A percentile compares a stretch with the other conserved stretches of the same genome.
These are phyloP conservation scores for Coilia nasus DNA, from an alignment of 2,797 vertebrate species.

Conservation along the genomic window DNA sequence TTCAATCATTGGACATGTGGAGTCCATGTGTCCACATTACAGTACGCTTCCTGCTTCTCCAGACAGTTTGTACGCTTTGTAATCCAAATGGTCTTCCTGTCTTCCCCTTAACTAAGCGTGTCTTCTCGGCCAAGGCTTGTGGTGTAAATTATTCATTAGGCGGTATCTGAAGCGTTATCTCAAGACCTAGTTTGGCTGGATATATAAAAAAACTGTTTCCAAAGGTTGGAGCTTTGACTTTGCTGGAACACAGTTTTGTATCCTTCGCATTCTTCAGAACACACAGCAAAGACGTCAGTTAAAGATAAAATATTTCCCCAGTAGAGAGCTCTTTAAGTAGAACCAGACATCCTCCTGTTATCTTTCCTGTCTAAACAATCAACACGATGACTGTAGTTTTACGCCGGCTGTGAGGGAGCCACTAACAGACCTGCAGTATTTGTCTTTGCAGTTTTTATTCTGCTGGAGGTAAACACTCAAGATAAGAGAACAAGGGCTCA, in stretches of 20 bases:
- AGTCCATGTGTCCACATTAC: slow-evolving; percentile 47
- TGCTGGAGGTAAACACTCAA: slow-evolving; percentile 70
- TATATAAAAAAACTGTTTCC: not conserved
- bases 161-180: not conserved
- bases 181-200: slow-evolving; percentile 8
- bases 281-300: slow-evolving; percentile 21
- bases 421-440: slow-evolving; percentile 68
- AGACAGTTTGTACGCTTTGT: slow-evolving; percentile 5
- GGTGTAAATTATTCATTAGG: not conserved
- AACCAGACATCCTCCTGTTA: slow-evolving; percentile 71
- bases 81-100: slow-evolving; percentile 2
- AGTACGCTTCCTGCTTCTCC: slow-evolving; percentile 43
- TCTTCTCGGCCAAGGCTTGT: slow-evolving; percentile 10
- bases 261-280: slow-evolving; percentile 16
- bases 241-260: slow-evolving; percentile 17
- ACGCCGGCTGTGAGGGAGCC: slow-evolving; percentile 67
- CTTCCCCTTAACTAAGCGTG: not conserved
- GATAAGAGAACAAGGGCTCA: slow-evolving; percentile 63
- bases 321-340: slow-evolving; percentile 61
- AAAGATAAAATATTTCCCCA: slow-evolving; percentile 50
- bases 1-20: slow-evolving; percentile 42
- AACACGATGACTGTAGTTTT: slow-evolving; percentile 70
- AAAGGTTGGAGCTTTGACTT: not conserved
- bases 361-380: slow-evolving; percentile 74
- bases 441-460: slow-evolving; percentile 65